Percentiles rank a stretch among this genome's conserved stretches.
Evolutionary conservation across 2,888 invertebrate genomes (phyloP).

Genomic region (Pristionchus mayeri): DNA sequence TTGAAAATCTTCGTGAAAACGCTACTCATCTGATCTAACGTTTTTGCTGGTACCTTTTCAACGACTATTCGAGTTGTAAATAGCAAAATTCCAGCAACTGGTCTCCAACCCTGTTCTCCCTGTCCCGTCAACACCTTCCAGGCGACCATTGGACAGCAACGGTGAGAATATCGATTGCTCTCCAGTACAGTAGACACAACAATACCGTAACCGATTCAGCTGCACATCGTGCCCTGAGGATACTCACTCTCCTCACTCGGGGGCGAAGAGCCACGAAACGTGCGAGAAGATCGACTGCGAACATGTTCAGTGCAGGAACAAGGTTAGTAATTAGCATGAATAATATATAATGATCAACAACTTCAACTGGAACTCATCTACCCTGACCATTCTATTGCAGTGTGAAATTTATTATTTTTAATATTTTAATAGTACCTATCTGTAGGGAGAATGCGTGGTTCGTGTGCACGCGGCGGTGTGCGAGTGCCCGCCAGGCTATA

Average conservation of each 20-base stretch:
- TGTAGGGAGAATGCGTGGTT: conserved; percentile 65
- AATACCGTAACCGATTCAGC: background rate
- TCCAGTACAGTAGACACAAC: too few relatives aligned
- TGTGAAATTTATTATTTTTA: too few relatives aligned
- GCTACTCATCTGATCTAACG: too few relatives aligned
- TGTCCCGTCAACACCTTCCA: conserved; percentile 95
- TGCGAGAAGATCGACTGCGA: conserved; percentile 50
- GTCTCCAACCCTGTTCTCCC: conserved; percentile 91
- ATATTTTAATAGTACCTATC: background rate
- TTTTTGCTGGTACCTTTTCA: too few relatives aligned
- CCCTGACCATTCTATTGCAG: too few relatives aligned
- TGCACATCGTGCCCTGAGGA: conserved; percentile 53
- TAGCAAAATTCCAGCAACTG: conserved; percentile 76
- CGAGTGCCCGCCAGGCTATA: conserved; percentile 90
- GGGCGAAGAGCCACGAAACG: conserved; percentile 58
- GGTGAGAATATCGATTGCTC: conserved; percentile 78
- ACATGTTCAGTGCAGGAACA: conserved; percentile 47
- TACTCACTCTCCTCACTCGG: conserved; percentile 68
- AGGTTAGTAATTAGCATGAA: conserved; percentile 17
- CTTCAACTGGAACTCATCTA: too few relatives aligned
- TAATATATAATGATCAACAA: background rate
- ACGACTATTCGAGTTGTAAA: too few relatives aligned
- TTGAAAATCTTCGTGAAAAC: too few relatives aligned
- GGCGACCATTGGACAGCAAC: conserved; percentile 86
- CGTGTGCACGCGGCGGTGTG: conserved; percentile 80